phyloP scores from a whole-genome alignment of 2,113 vertebrate genomes.

The Pituophis catenifer region DNA sequence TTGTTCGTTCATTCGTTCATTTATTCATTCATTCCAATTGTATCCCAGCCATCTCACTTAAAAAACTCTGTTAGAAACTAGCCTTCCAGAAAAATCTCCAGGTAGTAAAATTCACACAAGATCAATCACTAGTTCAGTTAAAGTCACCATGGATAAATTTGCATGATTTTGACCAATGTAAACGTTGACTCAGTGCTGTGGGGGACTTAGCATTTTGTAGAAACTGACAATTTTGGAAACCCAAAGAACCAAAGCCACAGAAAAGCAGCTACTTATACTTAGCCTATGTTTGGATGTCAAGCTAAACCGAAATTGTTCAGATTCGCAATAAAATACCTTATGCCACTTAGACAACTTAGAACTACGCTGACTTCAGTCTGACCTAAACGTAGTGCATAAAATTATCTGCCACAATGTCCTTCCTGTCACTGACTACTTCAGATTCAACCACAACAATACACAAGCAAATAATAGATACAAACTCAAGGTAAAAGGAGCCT shows the following conservation, averaged over 20 bases:
- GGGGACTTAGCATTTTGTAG: background rate
- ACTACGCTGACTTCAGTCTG: no score
- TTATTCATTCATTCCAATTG: background rate
- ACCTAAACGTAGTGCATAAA: no score
- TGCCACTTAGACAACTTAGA: no score
- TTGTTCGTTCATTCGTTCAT: background rate
- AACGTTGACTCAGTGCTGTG: background rate
- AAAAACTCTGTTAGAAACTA: background rate
- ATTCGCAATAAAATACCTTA: no score
- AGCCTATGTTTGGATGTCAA: background rate
- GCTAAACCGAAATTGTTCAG: background rate
- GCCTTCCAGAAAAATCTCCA: background rate
- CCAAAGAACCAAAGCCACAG: background rate
- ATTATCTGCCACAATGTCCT: no score
- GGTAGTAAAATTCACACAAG: background rate
- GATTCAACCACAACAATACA: no score
- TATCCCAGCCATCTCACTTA: background rate
- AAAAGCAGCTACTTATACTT: background rate
- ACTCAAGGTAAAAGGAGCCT: no score
- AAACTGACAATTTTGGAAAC: background rate
- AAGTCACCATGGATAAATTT: background rate
- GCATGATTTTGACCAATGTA: background rate
- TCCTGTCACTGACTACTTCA: no score
- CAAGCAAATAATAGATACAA: no score
- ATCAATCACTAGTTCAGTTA: background rate